These are phyloP conservation scores for Pristionchus mayeri DNA, from an alignment of 2,888 invertebrate species.

Conservation along the genomic window DNA sequence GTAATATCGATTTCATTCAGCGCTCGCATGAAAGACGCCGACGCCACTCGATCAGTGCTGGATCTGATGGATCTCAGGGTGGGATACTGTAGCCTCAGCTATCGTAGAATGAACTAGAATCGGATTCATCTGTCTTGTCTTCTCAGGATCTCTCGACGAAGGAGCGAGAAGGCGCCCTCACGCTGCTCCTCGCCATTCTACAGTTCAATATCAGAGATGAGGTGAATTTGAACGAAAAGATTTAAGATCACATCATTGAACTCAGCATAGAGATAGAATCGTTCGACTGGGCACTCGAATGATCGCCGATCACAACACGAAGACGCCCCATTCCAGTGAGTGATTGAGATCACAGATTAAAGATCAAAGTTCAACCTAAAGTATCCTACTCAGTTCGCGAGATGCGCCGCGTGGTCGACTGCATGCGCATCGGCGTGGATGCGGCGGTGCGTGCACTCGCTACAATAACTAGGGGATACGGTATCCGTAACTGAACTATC, in stretches of 20 bases:
- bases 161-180: background rate
- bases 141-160: background rate
- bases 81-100: no score
- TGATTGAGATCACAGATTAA: no score
- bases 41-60: background rate
- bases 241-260: background rate
- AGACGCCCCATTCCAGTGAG: no score
- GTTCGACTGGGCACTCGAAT: no score
- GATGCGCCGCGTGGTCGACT: background rate
- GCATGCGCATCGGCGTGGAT: background rate
- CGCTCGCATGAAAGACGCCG: background rate
- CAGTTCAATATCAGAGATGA: background rate
- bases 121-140: no score
- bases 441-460: no score
- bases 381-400: background rate
- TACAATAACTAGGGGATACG: no score
- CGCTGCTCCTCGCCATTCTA: background rate
- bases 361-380: background rate
- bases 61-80: background rate
- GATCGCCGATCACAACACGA: no score
- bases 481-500: no score
- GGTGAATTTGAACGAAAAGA: background rate
- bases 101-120: no score
- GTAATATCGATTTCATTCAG: no score
- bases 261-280: no score